Base-by-base conservation (phyloP, 2,113 vertebrate species). In the Dromiciops gliroides region DNA sequence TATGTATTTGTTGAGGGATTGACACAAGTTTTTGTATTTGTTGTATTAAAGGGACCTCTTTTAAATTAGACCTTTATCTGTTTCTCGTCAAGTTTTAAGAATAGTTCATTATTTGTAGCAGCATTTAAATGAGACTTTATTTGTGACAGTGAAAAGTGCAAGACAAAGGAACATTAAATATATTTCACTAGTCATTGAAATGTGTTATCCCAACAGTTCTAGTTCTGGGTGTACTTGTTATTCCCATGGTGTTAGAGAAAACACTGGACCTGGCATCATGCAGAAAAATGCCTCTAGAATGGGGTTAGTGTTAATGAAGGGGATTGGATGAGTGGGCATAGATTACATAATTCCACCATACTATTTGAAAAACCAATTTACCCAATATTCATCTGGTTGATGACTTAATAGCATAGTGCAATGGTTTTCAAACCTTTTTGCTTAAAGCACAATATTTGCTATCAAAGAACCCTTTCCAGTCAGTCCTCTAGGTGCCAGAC, bases 31-130 rank as follows among this genome's bases (percentile, higher is more conserved):
- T 94, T 90, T 93, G 90, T 95, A 83, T 83, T 93, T 24, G 1
- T 92, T 89, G 25, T 44, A 75, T 94, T 96, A 91, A 97, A 96
- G 92, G 0, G 5, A 49, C 60, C 51, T 94, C 92, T 92, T 44
- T 28, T 48, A 93, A 67, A 90, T 49, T 50, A 90, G 52, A 48
- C 14, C 14, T 48, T 44, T 44, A 25, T 93, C 48, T 28, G 47
- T 10, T 92, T 53, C 28, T 94, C 37, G 37, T 91, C 51, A 31
- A 25, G 48, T 52, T 51, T 83, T 92, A 83, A 89, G 50, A 53
- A 67, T 28, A 31, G 12, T 25, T 92, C 3, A 5, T 31, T 49
- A 49, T 49, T 89, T 67, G 6, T 89, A 50, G 50, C 37, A 0
- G n/a, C 51, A 47, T 88, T 93, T 56, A 51, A 26, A 92, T n/a